Evolutionary conservation across 2,797 vertebrate genomes (phyloP), one percentile per base, ranked within the genome.

Genomic region (Phrynocephalus vlangalii): DNA sequence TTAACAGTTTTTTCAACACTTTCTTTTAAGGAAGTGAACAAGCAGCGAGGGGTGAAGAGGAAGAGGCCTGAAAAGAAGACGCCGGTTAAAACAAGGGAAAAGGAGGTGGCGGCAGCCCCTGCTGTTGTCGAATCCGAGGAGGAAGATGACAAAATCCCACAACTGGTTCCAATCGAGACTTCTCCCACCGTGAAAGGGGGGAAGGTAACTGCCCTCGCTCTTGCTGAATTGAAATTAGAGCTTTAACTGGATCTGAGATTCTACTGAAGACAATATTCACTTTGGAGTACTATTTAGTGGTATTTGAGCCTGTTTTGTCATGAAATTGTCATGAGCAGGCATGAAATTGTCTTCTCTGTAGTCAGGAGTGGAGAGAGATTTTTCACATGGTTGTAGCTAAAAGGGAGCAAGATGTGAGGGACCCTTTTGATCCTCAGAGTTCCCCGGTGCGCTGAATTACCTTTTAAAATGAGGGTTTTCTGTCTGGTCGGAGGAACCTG

Each of bases 141-240:
- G 3, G 90, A 94, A 38, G 94, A 96, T 0, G 95, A 94, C 89
- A 94, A 96, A 87, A 96, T 97, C 86, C 96, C 97, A 67, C 88
- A 95, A 1, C 92, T 97, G 48, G 94, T 97, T 16, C 97, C 96
- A 60, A 80, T 97, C 83, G 82, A 92, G 66, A 16, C 28, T 71
- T 60, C 88, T 72, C 63, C 16, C 0, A 33, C 50, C 28, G 68
- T 87, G 33, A 78, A 70, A 83, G 87, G 87, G 0, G 1, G 38
- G 8, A 38, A 96, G 95, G 96, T 97, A 82, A 48, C 24, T 52
- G 2, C 5, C 9, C 30, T 20, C 20, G 3, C n/a, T 50, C n/a
- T 33, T 10, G 71, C 22, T 15, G 11, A 81, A 60, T 33, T 77
- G 44, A 33, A 28, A 73, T 30, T 83, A 83, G 68, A 90, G 73